Evolutionary conservation across 2,888 invertebrate genomes (phyloP), one percentile per base, ranked within the genome.

Genomic region (Luffia ferchaultella): DNA sequence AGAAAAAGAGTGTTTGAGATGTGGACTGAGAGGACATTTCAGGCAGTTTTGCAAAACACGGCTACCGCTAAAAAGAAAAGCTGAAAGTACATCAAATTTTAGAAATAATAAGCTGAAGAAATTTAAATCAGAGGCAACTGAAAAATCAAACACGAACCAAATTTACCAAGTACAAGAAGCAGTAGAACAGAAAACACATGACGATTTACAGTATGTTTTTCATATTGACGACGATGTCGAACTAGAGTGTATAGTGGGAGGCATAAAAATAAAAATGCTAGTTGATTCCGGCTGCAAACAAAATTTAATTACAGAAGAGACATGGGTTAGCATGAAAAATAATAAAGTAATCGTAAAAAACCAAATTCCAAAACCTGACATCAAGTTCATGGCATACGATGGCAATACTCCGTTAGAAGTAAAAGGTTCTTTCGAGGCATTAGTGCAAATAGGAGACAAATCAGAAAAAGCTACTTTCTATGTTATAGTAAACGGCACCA

Each of bases 281-380:
- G n/a, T 45, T 18, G 44, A 49, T 49, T 49, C 49, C 12, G 49
- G 58, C 2, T 56, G 54, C n/a, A 59, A 58, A 16, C 42, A 46
- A 2, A 60, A 61, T 46, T 16, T 60, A 1, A 59, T 60, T 0
- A 56, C 57, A 1, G 54, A 56, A 5, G 41, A 58, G 40, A 57
- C 58, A 1, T 61, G 59, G 60, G 18, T 45, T 5, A 20, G 0
- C 2, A 20, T 59, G 17, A 58, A 58, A 43, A 42, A 50, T 2
- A 47, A 55, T 2, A 48, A 42, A 2, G 50, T 50, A 2, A 16
- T 44, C 2, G 44, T 46, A 20, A 50, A 19, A 0, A 42, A 56
- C 3, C 54, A 54, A 48, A 30, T 16, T 5, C 2, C 45, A 15
- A 52, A 52, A 7, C 53, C 59, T 18, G 18, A 54, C 3, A 57